phyloP scores from a whole-genome alignment of 1,140 invertebrate species.

The Dreissena polymorpha region DNA sequence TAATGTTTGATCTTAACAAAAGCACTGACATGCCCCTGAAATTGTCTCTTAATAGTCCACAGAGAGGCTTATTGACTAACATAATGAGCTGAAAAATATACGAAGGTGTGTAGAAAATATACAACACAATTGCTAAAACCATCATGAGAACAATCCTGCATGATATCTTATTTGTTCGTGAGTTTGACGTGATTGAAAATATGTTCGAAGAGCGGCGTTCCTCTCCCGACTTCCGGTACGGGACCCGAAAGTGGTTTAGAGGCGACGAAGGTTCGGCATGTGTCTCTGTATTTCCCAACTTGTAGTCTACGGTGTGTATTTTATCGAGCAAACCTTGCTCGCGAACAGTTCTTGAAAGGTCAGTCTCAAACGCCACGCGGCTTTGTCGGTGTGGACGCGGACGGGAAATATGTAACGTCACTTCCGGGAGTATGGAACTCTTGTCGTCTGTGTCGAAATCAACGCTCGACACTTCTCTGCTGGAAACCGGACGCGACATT shows the following conservation, averaged over 20 bases:
- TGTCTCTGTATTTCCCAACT: background rate
- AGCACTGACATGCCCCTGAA: background rate
- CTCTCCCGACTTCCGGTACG: background rate
- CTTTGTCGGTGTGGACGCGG: background rate
- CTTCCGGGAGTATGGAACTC: background rate
- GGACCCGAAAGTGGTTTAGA: background rate
- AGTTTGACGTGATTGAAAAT: background rate
- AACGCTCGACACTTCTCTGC: background rate
- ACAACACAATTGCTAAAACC: constrained; percentile 16
- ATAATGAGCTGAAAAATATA: constrained; percentile 37
- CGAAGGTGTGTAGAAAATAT: constrained; percentile 23
- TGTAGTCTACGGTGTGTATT: background rate
- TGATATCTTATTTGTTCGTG: background rate
- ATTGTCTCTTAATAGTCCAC: background rate
- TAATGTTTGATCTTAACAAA: constrained; percentile 9
- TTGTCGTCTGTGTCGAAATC: background rate
- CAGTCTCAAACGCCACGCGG: background rate
- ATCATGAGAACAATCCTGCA: background rate
- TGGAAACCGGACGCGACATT: background rate
- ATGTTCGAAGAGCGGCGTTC: background rate
- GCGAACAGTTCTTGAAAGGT: background rate
- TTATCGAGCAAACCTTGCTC: background rate
- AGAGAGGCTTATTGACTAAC: background rate
- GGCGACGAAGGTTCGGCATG: background rate
- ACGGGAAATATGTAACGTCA: background rate